phyloP scores from a whole-genome alignment of 1,140 invertebrate genomes.

The Hormaphis cornu region DNA sequence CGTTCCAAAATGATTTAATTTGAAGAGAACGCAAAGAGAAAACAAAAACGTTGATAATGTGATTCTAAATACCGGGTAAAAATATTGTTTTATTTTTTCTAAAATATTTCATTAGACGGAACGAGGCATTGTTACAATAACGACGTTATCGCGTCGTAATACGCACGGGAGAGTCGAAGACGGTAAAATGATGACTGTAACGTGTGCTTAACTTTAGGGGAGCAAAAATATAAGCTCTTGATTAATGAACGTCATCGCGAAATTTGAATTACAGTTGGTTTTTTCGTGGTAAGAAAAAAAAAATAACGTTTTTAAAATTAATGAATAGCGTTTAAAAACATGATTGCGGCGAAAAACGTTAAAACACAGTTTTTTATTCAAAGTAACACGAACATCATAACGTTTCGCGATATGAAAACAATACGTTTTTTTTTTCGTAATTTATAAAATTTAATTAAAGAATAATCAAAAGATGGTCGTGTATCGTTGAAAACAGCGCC shows the following conservation, averaged over 20 bases:
- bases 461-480: background rate
- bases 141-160: background rate
- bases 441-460: background rate
- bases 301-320: background rate
- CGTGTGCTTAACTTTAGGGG: conserved; percentile 9
- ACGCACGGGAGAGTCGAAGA: conserved; percentile 14
- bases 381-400: background rate
- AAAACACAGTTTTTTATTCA: background rate
- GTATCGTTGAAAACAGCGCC: background rate
- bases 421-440: background rate
- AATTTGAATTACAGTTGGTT: background rate
- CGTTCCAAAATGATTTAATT: too few species aligned
- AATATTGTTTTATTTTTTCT: background rate
- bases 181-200: conserved; percentile 2
- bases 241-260: conserved; percentile 5
- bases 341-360: background rate
- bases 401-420: background rate
- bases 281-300: background rate
- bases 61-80: background rate
- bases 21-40: too few species aligned
- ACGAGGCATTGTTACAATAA: conserved; percentile 11
- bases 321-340: conserved; percentile 29
- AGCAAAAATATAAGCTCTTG: conserved; percentile 19
- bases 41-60: too few species aligned
- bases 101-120: background rate